Evolutionary conservation across 2,797 vertebrate species (phyloP).

Genomic region (Taeniopygia guttata): DNA sequence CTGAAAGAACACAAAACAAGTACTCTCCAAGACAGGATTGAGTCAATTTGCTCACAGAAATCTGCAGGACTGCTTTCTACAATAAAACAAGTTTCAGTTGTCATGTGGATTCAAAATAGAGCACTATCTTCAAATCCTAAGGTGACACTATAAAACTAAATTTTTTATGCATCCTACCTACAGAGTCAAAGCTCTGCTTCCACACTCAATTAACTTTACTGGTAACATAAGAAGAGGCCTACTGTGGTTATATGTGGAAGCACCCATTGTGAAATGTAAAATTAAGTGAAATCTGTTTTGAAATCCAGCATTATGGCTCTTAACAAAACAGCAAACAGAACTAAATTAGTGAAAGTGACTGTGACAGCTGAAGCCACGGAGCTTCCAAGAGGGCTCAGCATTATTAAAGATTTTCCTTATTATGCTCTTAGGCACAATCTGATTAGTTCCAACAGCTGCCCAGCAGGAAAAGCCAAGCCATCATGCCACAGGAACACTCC

Average conservation of each 20-base stretch:
- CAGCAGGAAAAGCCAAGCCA: not conserved
- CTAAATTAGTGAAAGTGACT: not conserved
- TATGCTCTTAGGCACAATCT: slow-evolving; percentile 13
- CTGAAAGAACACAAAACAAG: not conserved
- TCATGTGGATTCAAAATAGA: not conserved
- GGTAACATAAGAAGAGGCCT: not conserved
- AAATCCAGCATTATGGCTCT: not conserved
- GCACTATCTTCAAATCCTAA: not conserved
- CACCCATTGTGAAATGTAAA: not conserved
- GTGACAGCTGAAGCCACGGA: not conserved
- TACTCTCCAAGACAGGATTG: not conserved
- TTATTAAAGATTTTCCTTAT: not conserved
- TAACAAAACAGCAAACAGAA: not conserved
- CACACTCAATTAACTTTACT: not conserved
- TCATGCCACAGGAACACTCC: not conserved
- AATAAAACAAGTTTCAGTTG: not conserved
- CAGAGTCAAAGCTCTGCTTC: not conserved
- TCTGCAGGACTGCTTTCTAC: not conserved
- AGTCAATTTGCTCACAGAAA: not conserved
- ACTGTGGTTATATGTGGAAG: not conserved
- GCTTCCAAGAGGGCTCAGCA: not conserved
- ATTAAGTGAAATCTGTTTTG: not conserved
- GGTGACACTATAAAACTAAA: not conserved
- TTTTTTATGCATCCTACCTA: not conserved
- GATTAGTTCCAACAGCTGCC: slow-evolving; percentile 19